Evolutionary conservation across 2,113 vertebrate genomes (phyloP).

Genomic region (Pygoscelis antarcticus): DNA sequence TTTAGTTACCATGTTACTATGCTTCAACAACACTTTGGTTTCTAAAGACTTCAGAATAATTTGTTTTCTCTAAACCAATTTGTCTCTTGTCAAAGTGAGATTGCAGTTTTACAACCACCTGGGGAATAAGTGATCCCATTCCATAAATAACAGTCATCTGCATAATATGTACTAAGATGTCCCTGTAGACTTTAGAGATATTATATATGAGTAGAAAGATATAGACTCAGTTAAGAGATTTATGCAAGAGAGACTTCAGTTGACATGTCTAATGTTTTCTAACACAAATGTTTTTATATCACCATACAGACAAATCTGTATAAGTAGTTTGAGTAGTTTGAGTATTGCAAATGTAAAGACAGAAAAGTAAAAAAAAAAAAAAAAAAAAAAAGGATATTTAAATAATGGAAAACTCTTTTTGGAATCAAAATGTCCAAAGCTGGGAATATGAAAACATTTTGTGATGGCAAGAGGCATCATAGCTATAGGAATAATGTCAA

Average conservation of each 20-base stretch:
- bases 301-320: background rate
- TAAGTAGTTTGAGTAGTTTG: background rate
- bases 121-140: slow-evolving; percentile 64
- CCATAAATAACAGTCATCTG: slow-evolving; percentile 73
- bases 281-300: background rate
- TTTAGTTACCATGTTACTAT: slow-evolving; percentile 32
- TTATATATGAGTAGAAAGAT: background rate
- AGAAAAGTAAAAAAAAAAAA: background rate
- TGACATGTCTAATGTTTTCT: background rate
- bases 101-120: slow-evolving; percentile 69
- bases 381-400: background rate
- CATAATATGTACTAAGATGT: slow-evolving; percentile 69
- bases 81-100: slow-evolving; percentile 75
- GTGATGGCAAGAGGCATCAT: background rate
- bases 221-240: background rate
- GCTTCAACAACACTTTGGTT: slow-evolving; percentile 34
- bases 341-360: background rate
- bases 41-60: slow-evolving; percentile 73
- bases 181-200: slow-evolving; percentile 43
- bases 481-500: background rate
- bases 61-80: slow-evolving; percentile 79
- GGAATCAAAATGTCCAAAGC: background rate
- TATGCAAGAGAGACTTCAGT: background rate
- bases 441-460: background rate
- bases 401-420: background rate